These are phyloP conservation scores for Lithophane socia DNA, from an alignment of 2,888 invertebrate genomes.

Conservation along the genomic window DNA sequence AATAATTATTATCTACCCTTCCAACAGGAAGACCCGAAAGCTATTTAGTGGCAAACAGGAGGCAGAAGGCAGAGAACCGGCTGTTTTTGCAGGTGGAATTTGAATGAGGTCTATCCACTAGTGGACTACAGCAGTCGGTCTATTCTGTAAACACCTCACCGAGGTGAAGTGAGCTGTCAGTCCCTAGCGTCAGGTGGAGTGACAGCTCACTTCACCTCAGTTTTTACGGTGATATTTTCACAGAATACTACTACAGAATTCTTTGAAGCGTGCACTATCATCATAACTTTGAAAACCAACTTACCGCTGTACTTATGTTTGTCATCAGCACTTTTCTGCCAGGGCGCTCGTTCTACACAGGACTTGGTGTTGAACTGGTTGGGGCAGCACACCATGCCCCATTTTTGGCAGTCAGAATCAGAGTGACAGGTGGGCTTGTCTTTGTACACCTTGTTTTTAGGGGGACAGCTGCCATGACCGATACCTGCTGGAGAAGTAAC, in stretches of 20 bases:
- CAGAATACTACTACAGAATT: too few relatives aligned
- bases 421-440: constrained; percentile 51
- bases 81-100: background rate
- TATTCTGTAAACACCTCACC: too few relatives aligned
- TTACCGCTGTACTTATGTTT: constrained; percentile 14
- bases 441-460: constrained; percentile 51
- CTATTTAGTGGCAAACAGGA: too few relatives aligned
- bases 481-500: background rate
- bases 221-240: too few relatives aligned
- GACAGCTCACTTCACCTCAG: too few relatives aligned
- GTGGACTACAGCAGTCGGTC: background rate
- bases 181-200: too few relatives aligned
- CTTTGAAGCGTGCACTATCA: too few relatives aligned
- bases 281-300: background rate
- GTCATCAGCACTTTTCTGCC: background rate
- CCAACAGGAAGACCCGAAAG: too few relatives aligned
- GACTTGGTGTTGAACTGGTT: constrained; percentile 92
- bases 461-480: constrained; percentile 58
- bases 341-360: constrained; percentile 86
- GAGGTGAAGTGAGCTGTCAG: too few relatives aligned
- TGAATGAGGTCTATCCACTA: background rate
- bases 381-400: constrained; percentile 89
- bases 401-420: constrained; percentile 91
- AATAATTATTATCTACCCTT: too few relatives aligned
- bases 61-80: background rate